Conservation (phyloP, 2,797 vertebrate genomes). For the Lacerta agilis region DNA sequence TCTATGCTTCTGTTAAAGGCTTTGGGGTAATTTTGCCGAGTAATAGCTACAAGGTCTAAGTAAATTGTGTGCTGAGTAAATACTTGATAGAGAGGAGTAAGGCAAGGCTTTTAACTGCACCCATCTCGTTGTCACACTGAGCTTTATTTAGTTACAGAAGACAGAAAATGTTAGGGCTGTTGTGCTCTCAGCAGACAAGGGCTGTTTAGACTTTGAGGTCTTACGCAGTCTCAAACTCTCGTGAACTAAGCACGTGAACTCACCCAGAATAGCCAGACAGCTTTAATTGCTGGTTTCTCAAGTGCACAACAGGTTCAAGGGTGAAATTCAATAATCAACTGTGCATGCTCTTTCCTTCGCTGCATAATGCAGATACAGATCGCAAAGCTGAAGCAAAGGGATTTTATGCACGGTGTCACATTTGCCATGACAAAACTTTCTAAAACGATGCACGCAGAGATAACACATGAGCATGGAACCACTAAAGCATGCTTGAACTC, state of each 20-base stretch:
- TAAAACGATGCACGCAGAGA: background rate
- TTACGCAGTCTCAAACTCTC: background rate
- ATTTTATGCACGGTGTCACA: background rate
- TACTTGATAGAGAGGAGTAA: background rate
- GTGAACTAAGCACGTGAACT: background rate
- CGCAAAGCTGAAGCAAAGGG: background rate
- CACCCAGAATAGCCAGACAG: background rate
- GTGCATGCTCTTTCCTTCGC: background rate
- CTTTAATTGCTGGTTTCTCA: slow-evolving; percentile 1
- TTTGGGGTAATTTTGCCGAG: background rate
- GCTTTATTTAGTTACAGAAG: background rate
- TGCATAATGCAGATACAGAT: background rate
- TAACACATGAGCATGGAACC: background rate
- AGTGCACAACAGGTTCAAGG: background rate
- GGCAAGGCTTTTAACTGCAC: background rate
- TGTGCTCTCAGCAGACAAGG: background rate
- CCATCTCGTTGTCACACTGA: background rate
- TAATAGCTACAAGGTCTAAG: background rate
- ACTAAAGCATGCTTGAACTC: background rate
- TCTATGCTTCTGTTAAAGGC: background rate
- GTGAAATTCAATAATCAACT: background rate
- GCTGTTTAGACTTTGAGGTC: slow-evolving; percentile 30
- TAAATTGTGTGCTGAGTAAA: background rate
- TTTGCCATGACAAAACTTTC: background rate
- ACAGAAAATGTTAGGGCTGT: background rate